phyloP scores from a whole-genome alignment of 2,797 vertebrate genomes.

The Pterois miles region DNA sequence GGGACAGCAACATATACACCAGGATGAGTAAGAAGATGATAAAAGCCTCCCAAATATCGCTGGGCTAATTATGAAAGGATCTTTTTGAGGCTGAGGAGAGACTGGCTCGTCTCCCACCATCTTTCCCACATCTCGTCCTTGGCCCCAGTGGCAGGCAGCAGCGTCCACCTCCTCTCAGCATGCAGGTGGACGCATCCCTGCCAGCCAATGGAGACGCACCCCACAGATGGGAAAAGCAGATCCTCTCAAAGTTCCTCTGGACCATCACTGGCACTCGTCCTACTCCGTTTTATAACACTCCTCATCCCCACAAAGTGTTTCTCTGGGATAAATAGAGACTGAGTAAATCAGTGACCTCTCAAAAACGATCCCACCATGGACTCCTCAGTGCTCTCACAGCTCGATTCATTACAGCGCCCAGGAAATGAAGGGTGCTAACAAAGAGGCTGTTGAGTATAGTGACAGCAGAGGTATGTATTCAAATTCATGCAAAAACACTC shows the following conservation, averaged over 20 bases:
- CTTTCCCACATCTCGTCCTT: conserved; percentile 50
- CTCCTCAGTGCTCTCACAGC: conserved; percentile 55
- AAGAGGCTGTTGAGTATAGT: conserved; percentile 55
- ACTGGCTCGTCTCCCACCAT: conserved; percentile 48
- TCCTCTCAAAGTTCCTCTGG: conserved; percentile 47
- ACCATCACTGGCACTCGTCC: conserved; percentile 58
- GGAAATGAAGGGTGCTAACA: conserved; percentile 52
- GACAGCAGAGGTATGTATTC: conserved; percentile 68
- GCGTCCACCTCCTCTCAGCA: conserved; percentile 40
- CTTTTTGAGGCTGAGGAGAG: conserved; percentile 43
- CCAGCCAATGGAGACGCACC: conserved; percentile 64
- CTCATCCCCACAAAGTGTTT: conserved; percentile 56
- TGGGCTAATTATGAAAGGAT: conserved; percentile 49
- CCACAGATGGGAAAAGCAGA: conserved; percentile 77
- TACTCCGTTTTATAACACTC: conserved; percentile 49
- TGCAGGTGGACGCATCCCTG: conserved; percentile 63
- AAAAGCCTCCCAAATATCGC: conserved; percentile 36
- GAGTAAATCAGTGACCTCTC: conserved; percentile 58
- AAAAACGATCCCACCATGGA: conserved; percentile 50
- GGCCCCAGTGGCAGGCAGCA: conserved; percentile 50
- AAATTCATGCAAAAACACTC: conserved; percentile 60
- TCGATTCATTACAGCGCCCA: conserved; percentile 47
- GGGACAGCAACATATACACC: conserved; percentile 18
- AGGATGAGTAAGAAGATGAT: conserved; percentile 28
- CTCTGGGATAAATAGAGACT: conserved; percentile 56